These are phyloP conservation scores for Chloroclysta siterata DNA, from an alignment of 2,888 invertebrate species.

Conservation along the genomic window DNA sequence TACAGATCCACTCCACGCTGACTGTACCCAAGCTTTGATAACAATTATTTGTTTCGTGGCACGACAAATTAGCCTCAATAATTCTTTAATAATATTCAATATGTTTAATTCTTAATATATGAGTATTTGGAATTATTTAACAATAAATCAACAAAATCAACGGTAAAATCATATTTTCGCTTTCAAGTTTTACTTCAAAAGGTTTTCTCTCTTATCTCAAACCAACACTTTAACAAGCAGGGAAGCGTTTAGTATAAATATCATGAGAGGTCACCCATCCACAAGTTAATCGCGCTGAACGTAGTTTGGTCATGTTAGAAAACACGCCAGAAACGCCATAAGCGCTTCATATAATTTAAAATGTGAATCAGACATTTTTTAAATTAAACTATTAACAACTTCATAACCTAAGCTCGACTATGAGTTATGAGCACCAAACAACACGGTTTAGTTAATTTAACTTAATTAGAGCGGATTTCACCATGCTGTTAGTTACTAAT, in stretches of 20 bases:
- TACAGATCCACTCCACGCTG: constrained; percentile 4
- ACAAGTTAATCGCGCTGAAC: no score
- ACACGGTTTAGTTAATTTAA: constrained; percentile 7
- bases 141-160: constrained; percentile 19
- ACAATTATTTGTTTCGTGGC: neutral
- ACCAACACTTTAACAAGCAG: no score
- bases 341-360: no score
- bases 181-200: no score
- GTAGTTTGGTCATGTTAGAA: no score
- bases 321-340: no score
- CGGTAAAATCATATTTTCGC: neutral
- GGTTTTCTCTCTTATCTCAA: no score
- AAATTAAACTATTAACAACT: constrained; percentile 20
- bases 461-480: no score
- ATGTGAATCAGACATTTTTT: neutral
- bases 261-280: no score
- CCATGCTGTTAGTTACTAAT: no score
- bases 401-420: constrained; percentile 32
- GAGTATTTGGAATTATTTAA: constrained; percentile 28
- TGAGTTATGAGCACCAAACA: constrained; percentile 26
- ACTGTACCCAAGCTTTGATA: constrained; percentile 3
- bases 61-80: constrained; percentile 15
- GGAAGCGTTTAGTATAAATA: no score
- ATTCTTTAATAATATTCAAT: constrained; percentile 2
- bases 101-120: constrained; percentile 18